Evolutionary conservation across 2,797 vertebrate species (phyloP).

Genomic region (Amblyraja radiata): DNA sequence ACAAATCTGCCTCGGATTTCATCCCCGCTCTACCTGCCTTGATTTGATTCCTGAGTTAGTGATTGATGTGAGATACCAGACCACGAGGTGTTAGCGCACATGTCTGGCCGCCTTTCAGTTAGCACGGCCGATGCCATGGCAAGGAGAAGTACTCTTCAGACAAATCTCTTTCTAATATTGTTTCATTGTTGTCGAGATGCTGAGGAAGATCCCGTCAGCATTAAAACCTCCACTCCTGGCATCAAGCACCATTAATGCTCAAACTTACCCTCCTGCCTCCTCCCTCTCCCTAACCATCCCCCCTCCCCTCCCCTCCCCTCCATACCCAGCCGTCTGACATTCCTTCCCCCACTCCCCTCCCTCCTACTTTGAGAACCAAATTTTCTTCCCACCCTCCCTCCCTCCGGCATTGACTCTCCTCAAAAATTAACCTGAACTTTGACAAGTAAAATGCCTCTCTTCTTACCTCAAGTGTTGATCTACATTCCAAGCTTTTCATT

Average conservation of each 20-base stretch:
- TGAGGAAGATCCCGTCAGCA: background rate
- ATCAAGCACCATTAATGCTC: background rate
- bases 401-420: background rate
- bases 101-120: background rate
- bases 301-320: background rate
- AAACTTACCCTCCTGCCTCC: too few relatives aligned
- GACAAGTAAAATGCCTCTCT: slow-evolving; percentile 64
- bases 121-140: background rate
- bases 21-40: too few relatives aligned
- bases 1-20: background rate
- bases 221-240: background rate
- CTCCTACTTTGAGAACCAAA: background rate
- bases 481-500: slow-evolving; percentile 97
- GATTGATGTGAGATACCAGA: background rate
- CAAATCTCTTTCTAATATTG: background rate
- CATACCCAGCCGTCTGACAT: background rate
- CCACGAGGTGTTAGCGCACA: background rate
- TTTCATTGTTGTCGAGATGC: background rate
- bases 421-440: background rate
- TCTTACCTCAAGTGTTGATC: slow-evolving; percentile 84
- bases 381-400: background rate
- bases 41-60: background rate
- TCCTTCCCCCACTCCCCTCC: background rate
- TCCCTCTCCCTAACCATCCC: background rate
- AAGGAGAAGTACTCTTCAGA: background rate